A percentile compares a stretch with the other conserved stretches of the same genome.
Conservation (phyloP, 2,888 invertebrate species). For the Entomobrya proxima region DNA sequence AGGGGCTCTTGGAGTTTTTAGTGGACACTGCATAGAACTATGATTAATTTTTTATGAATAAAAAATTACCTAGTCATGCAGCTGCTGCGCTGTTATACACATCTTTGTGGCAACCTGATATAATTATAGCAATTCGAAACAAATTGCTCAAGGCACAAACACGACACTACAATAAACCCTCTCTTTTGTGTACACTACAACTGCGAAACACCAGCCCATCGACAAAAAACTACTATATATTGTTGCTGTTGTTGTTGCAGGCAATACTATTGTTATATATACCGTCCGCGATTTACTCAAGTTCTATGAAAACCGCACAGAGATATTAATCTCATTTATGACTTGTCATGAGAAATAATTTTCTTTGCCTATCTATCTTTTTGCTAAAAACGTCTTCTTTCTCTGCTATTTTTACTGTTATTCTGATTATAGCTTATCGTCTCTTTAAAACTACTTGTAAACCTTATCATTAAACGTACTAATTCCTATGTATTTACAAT, state of each 20-base stretch:
- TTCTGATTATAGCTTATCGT: background rate
- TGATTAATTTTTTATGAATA: constrained; percentile 38
- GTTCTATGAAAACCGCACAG: constrained; percentile 8
- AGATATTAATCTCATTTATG: constrained; percentile 51
- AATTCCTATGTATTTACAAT: background rate
- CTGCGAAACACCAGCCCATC: background rate
- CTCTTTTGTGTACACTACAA: background rate
- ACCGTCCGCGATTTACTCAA: background rate
- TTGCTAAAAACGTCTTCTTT: background rate
- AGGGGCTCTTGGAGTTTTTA: constrained; percentile 14
- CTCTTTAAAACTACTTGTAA: background rate
- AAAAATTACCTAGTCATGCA: constrained; percentile 56
- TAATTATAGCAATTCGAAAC: constrained; percentile 26
- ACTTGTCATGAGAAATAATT: constrained; percentile 52
- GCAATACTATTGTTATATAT: background rate
- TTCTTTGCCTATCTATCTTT: constrained; percentile 7
- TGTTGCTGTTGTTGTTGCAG: background rate
- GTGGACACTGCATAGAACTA: constrained; percentile 13
- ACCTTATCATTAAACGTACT: background rate
- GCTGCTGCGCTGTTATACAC: constrained; percentile 34
- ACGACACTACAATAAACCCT: constrained; percentile 18
- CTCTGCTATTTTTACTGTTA: background rate
- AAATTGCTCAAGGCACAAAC: constrained; percentile 52
- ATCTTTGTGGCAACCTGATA: constrained; percentile 24
- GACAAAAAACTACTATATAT: background rate